phyloP scores from a whole-genome alignment of 2,113 vertebrate species.

The Campylomormyrus numenius region DNA sequence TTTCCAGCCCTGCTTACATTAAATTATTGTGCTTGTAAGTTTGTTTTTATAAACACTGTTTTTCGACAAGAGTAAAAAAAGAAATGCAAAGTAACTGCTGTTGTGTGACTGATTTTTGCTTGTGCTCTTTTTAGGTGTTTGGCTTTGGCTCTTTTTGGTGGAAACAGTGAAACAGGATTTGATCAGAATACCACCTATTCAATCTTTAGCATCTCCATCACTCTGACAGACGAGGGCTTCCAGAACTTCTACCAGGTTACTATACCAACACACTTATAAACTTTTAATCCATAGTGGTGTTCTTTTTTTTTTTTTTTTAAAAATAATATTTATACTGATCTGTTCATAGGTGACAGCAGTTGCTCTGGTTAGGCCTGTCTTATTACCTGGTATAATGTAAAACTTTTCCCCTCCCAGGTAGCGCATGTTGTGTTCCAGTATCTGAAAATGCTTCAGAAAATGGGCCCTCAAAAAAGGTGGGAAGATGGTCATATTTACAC shows the following conservation, averaged over 20 bases:
- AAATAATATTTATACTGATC: neutral
- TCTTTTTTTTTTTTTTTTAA: neutral
- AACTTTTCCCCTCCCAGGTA: slow-evolving; percentile 61
- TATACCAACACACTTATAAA: neutral
- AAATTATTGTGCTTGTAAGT: neutral
- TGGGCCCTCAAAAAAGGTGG: slow-evolving; percentile 83
- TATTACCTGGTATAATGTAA: slow-evolving; percentile 13
- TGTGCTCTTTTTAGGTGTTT: slow-evolving; percentile 66
- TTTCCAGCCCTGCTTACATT: neutral
- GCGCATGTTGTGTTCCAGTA: slow-evolving; percentile 90
- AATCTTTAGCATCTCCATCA: slow-evolving; percentile 91
- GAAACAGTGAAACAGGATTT: slow-evolving; percentile 91
- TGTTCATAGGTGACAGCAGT: neutral
- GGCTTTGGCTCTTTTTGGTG: slow-evolving; percentile 86
- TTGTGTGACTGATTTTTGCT: neutral
- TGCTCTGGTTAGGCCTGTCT: neutral
- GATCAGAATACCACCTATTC: slow-evolving; percentile 94
- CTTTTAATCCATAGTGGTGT: neutral
- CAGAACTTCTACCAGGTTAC: slow-evolving; percentile 87
- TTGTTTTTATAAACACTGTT: neutral
- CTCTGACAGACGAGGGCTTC: slow-evolving; percentile 86
- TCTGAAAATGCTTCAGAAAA: slow-evolving; percentile 86
- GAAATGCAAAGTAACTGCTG: neutral
- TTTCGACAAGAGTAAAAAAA: neutral
- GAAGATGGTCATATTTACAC: neutral